A percentile compares a stretch with the other conserved stretches of the same genome.
Evolutionary conservation across 2,113 vertebrate species (phyloP).

Genomic region (Ptyas mucosa): DNA sequence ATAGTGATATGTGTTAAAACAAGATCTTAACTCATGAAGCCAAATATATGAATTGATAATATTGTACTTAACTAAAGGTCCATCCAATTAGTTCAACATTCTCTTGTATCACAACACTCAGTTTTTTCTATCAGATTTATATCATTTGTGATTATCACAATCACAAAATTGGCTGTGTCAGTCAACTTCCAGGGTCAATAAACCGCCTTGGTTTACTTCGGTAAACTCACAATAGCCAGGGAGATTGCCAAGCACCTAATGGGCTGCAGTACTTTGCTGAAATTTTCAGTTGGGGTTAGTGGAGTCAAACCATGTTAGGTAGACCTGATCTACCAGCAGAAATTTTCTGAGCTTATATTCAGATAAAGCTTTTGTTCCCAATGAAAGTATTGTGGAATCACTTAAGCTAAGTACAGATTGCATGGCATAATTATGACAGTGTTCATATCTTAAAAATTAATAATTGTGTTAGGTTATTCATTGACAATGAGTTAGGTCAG

Average conservation of each 20-base stretch:
- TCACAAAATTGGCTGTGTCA: not conserved
- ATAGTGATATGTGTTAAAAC: not conserved
- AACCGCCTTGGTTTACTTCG: not conserved
- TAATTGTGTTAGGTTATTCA: not conserved
- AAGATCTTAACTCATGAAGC: not conserved
- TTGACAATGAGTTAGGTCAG: not conserved
- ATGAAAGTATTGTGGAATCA: not conserved
- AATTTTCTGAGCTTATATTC: not conserved
- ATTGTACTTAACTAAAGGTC: not conserved
- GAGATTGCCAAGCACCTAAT: not conserved
- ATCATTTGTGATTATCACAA: not conserved
- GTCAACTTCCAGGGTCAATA: not conserved
- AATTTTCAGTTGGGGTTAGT: not conserved
- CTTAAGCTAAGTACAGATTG: not conserved
- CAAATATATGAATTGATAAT: too few species aligned
- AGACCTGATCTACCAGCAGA: not conserved
- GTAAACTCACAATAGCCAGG: not conserved
- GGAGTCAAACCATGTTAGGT: not conserved
- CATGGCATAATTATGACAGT: not conserved
- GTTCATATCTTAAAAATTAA: not conserved
- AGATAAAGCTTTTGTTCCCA: not conserved
- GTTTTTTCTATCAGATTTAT: not conserved
- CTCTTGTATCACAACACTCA: not conserved
- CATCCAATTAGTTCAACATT: not conserved
- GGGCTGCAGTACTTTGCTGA: too few species aligned